Conservation (phyloP, 2,888 invertebrate species). For the Lepidochitona cinerea region DNA sequence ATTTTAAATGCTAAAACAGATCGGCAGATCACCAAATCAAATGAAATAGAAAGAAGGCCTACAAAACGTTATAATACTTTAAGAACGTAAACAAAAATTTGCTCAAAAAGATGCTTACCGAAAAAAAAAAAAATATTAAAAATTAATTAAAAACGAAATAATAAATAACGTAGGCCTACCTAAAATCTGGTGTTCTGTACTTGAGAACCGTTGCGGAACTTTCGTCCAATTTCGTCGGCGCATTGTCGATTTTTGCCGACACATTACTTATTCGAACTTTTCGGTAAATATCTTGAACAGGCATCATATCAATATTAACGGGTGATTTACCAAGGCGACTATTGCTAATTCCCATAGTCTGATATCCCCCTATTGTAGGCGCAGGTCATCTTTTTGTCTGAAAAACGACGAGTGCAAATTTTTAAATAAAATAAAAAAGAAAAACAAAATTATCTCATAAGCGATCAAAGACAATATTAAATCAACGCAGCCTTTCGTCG, state of each 20-base stretch:
- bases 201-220: constrained; percentile 62
- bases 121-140: too few species aligned
- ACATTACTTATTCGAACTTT: constrained; percentile 54
- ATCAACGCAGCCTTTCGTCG: too few species aligned
- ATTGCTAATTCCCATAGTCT: not conserved
- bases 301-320: not conserved
- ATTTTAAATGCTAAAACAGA: too few species aligned
- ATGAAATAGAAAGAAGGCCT: too few species aligned
- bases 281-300: constrained; percentile 34
- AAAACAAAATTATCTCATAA: too few species aligned
- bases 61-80: too few species aligned
- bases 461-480: too few species aligned
- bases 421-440: not conserved
- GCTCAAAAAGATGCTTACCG: too few species aligned
- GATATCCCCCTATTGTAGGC: not conserved
- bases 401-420: not conserved
- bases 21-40: too few species aligned
- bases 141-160: too few species aligned
- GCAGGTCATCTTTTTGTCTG: not conserved
- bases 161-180: constrained; percentile 39
- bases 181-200: constrained; percentile 68
- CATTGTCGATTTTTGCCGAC: constrained; percentile 61
- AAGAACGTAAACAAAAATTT: too few species aligned
- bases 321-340: not conserved
- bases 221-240: constrained; percentile 65